Conservation (phyloP, 2,888 invertebrate species). For the Camponotus fellah region DNA sequence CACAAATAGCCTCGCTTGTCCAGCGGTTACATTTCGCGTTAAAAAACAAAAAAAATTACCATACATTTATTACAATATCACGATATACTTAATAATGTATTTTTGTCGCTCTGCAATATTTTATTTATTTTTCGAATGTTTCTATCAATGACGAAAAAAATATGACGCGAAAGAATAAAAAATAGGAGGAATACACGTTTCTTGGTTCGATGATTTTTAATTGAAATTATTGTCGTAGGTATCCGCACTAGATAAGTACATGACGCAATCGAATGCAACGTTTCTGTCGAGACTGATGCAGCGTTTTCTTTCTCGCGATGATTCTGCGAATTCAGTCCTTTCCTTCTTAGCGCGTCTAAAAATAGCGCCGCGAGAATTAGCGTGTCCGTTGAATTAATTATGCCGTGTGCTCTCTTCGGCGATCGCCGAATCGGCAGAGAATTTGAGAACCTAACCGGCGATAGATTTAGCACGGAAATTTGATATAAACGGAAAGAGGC, state of each 20-base stretch:
- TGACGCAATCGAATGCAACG: background rate
- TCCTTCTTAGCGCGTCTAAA: background rate
- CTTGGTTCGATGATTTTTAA: background rate
- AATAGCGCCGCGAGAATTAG: constrained; percentile 13
- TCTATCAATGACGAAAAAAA: background rate
- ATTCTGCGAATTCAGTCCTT: background rate
- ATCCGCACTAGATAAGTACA: background rate
- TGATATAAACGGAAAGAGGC: constrained; percentile 37
- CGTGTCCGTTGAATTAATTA: constrained; percentile 17
- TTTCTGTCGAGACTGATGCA: background rate
- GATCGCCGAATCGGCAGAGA: background rate
- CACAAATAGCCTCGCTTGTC: constrained; percentile 22
- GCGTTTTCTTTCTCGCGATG: background rate
- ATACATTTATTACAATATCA: background rate
- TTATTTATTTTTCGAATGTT: background rate
- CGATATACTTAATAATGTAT: background rate
- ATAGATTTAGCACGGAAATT: constrained; percentile 33
- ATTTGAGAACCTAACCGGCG: constrained; percentile 13
- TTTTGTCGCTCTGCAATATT: background rate
- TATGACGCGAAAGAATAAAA: background rate
- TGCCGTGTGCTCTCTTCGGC: background rate
- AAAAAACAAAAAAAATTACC: no score
- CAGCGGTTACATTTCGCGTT: background rate
- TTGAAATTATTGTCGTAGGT: background rate
- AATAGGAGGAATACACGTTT: background rate